Evolutionary conservation across 2,797 vertebrate genomes (phyloP).

Genomic region (Vireo griseus): DNA sequence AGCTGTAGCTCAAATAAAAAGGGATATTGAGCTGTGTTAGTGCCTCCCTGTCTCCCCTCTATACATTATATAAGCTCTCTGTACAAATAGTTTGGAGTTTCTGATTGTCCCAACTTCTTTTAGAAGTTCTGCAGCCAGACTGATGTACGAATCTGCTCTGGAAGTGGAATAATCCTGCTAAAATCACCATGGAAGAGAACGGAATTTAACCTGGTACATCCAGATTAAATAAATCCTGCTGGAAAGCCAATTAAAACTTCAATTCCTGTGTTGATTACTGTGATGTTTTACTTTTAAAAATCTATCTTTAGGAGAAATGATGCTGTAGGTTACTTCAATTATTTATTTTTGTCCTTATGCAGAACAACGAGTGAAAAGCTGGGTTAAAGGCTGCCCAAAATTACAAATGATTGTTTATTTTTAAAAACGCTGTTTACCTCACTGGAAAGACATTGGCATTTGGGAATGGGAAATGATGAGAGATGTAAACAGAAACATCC

Average conservation of each 20-base stretch:
- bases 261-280: neutral
- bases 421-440: neutral
- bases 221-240: neutral
- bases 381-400: neutral
- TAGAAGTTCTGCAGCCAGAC: neutral
- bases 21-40: neutral
- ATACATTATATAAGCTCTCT: rapidly evolving
- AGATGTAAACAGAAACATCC: neutral
- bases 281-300: neutral
- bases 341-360: neutral
- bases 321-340: neutral
- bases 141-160: neutral
- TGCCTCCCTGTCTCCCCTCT: neutral
- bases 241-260: neutral
- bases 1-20: neutral
- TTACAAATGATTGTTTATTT: neutral
- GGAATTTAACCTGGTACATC: neutral
- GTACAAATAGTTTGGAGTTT: neutral
- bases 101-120: neutral
- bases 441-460: neutral
- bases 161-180: neutral
- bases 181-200: neutral
- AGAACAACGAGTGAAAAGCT: neutral
- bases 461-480: neutral
- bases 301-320: neutral